Evolutionary conservation across 2,113 vertebrate genomes (phyloP).

Genomic region (Laticauda colubrina): DNA sequence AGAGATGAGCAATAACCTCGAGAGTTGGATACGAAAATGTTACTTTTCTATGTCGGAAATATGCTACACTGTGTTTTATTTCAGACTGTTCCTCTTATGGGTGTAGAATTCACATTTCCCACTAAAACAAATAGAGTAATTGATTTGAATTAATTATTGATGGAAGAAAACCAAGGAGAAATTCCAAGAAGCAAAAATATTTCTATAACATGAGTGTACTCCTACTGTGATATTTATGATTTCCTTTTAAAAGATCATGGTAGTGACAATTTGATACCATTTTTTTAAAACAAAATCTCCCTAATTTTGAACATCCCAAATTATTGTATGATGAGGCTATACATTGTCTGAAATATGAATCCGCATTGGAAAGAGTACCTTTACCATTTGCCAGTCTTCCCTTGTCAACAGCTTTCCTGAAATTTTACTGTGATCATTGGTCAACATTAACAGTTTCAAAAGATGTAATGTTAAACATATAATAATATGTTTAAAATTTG

Average conservation of each 20-base stretch:
- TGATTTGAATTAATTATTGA: slow-evolving; percentile 3
- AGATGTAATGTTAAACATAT: background rate
- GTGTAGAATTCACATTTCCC: background rate
- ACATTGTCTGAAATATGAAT: background rate
- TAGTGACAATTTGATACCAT: background rate
- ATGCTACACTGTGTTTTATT: background rate
- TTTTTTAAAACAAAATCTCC: background rate
- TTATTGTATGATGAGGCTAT: background rate
- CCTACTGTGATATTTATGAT: background rate
- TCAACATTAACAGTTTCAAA: background rate
- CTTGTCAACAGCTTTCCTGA: background rate
- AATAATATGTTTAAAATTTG: background rate
- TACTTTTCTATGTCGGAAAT: background rate
- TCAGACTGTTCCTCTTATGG: background rate
- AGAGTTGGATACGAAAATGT: too few species aligned
- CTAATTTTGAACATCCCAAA: background rate
- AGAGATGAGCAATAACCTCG: too few species aligned
- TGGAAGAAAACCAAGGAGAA: background rate
- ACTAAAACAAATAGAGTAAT: background rate
- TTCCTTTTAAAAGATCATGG: background rate
- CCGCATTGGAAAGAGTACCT: background rate
- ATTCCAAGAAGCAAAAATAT: background rate
- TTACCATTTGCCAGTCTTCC: background rate
- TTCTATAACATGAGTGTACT: background rate
- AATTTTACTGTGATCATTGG: background rate